Conservation (phyloP, 2,888 invertebrate species). For the Tipula helvola region DNA sequence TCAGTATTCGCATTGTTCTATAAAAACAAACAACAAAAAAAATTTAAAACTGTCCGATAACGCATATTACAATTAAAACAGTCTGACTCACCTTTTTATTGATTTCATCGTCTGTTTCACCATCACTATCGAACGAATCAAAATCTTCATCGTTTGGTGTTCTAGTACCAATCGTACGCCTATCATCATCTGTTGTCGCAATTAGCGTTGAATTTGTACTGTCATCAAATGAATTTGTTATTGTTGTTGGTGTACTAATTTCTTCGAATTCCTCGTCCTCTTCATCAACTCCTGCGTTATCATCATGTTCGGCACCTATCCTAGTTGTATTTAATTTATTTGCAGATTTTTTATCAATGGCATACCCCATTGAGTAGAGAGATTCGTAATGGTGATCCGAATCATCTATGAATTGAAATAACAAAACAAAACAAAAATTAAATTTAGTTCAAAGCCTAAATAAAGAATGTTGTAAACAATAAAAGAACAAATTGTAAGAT, state of each 20-base stretch:
- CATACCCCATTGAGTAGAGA: conserved; percentile 30
- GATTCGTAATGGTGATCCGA: conserved; percentile 61
- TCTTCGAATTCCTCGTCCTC: not conserved
- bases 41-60: not conserved
- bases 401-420: conserved; percentile 41
- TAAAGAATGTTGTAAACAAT: not conserved
- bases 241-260: not conserved
- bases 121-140: conserved; percentile 59
- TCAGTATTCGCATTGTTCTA: conserved; percentile 40
- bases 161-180: conserved; percentile 14
- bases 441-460: not conserved
- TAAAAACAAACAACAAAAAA: not conserved
- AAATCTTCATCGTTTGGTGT: conserved; percentile 42
- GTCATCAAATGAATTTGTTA: not conserved
- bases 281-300: not conserved
- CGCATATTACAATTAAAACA: not conserved
- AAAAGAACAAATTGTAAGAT: not conserved
- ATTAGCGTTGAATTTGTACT: not conserved
- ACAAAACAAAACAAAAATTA: not conserved
- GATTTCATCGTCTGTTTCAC: conserved; percentile 35
- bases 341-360: conserved; percentile 13
- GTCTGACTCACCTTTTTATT: conserved; percentile 25
- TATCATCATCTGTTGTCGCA: conserved; percentile 15
- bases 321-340: conserved; percentile 18
- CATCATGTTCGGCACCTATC: not conserved